Evolutionary conservation across 2,888 invertebrate genomes (phyloP).

Genomic region (Volucella inanis): DNA sequence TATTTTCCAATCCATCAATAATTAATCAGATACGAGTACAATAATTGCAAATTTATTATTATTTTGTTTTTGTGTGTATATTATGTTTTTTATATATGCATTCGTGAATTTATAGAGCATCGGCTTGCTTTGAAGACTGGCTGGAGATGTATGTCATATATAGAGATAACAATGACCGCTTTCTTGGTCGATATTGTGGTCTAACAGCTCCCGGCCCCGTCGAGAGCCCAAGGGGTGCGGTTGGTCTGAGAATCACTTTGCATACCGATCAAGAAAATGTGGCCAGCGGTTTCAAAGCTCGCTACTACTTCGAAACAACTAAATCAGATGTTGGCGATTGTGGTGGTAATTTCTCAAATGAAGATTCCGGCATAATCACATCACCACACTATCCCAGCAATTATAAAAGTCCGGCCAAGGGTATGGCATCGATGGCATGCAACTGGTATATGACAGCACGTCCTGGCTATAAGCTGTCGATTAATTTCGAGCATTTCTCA

Average conservation of each 20-base stretch:
- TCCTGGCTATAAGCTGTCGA: conserved; percentile 92
- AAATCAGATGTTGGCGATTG: conserved; percentile 96
- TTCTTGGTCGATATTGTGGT: conserved; percentile 96
- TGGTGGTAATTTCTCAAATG: conserved; percentile 94
- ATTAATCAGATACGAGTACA: not conserved
- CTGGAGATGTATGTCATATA: conserved; percentile 96
- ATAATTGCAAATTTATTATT: not conserved
- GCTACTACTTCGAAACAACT: conserved; percentile 95
- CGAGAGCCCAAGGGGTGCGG: conserved; percentile 94
- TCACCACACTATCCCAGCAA: conserved; percentile 96
- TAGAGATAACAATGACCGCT: conserved; percentile 90
- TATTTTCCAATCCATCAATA: not conserved
- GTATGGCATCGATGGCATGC: conserved; percentile 93
- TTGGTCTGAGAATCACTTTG: conserved; percentile 93
- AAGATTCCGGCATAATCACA: conserved; percentile 91
- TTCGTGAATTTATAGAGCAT: conserved; percentile 84
- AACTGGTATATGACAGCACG: conserved; percentile 97
- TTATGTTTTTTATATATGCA: not conserved
- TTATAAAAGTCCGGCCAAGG: conserved; percentile 92
- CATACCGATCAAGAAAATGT: conserved; percentile 94
- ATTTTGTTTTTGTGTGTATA: conserved; percentile 8
- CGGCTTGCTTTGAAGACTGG: conserved; percentile 95
- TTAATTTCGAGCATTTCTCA: conserved; percentile 95
- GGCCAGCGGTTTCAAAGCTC: conserved; percentile 97
- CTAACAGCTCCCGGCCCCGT: conserved; percentile 96